Evolutionary conservation across 1,140 invertebrate species (phyloP).

Genomic region (Pseudomyrmex flavicornis): DNA sequence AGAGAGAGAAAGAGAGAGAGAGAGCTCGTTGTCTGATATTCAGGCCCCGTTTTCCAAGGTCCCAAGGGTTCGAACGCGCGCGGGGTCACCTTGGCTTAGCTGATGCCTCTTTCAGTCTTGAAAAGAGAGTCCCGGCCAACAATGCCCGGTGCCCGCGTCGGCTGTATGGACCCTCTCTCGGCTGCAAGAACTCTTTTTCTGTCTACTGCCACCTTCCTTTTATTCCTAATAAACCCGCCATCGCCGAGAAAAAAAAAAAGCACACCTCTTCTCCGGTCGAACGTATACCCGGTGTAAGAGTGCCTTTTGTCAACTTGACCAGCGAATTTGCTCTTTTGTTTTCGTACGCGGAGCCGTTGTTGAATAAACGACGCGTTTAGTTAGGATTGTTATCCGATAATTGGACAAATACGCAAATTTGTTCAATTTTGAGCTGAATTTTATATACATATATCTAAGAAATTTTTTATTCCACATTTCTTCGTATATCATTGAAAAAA

Average conservation of each 20-base stretch:
- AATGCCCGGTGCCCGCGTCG: slow-evolving; percentile 71
- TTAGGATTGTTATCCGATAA: neutral
- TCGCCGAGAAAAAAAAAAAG: neutral
- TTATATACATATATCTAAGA: no score
- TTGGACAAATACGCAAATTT: neutral
- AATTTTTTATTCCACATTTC: neutral
- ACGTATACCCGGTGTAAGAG: slow-evolving; percentile 73
- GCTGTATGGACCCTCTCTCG: slow-evolving; percentile 47
- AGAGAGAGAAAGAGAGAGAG: slow-evolving; percentile 18
- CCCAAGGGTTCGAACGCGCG: slow-evolving; percentile 50
- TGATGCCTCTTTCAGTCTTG: slow-evolving; percentile 75
- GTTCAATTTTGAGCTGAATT: neutral
- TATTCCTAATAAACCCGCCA: slow-evolving; percentile 18
- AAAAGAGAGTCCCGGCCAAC: slow-evolving; percentile 76
- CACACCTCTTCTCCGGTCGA: neutral
- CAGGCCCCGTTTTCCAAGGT: slow-evolving; percentile 70
- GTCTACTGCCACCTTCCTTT: slow-evolving; percentile 53
- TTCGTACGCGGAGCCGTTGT: neutral
- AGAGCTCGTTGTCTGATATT: slow-evolving; percentile 45
- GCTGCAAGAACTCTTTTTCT: slow-evolving; percentile 60
- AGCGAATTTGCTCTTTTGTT: neutral
- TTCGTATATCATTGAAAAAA: neutral
- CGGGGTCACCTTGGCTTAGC: slow-evolving; percentile 76
- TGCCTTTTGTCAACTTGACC: slow-evolving; percentile 60
- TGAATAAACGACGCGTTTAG: neutral